Percentiles rank a stretch among this genome's conserved stretches.
These are phyloP conservation scores for Busseola fusca DNA, from an alignment of 2,888 invertebrate genomes.

Conservation along the genomic window DNA sequence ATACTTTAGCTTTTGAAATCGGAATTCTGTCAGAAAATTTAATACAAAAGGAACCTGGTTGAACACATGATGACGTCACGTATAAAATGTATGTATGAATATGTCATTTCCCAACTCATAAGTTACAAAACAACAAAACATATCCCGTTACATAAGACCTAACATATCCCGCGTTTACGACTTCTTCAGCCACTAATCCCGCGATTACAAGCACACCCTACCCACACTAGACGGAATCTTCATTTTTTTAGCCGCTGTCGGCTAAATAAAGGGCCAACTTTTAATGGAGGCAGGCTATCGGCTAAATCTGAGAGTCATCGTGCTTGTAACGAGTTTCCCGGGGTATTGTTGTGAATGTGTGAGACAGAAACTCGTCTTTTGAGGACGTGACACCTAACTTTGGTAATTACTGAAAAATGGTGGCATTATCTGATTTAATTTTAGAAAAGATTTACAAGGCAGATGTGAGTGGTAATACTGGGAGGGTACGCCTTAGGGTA, in stretches of 20 bases:
- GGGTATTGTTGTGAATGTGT: conserved; percentile 28
- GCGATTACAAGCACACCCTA: conserved; percentile 23
- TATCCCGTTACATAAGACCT: conserved; percentile 5
- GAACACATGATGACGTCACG: background rate
- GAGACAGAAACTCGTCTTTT: conserved; percentile 15
- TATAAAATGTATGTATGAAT: background rate
- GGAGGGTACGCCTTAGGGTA: background rate
- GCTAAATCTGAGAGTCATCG: conserved; percentile 65
- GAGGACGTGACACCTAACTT: conserved; percentile 14
- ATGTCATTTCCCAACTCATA: background rate
- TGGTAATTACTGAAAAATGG: background rate
- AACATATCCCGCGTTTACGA: conserved; percentile 24
- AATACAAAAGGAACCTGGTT: background rate
- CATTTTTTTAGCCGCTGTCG: conserved; percentile 57
- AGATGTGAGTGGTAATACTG: background rate
- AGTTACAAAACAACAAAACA: background rate
- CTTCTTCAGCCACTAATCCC: conserved; percentile 37
- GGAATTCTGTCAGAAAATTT: background rate
- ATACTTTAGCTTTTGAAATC: background rate
- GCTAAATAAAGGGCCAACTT: conserved; percentile 71
- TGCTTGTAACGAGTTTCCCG: conserved; percentile 46
- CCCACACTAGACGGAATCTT: conserved; percentile 59
- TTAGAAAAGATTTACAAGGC: background rate
- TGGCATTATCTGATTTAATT: background rate
- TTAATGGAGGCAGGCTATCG: conserved; percentile 68